Conservation (phyloP, 2,888 invertebrate species). For the Dynastes tityus region DNA sequence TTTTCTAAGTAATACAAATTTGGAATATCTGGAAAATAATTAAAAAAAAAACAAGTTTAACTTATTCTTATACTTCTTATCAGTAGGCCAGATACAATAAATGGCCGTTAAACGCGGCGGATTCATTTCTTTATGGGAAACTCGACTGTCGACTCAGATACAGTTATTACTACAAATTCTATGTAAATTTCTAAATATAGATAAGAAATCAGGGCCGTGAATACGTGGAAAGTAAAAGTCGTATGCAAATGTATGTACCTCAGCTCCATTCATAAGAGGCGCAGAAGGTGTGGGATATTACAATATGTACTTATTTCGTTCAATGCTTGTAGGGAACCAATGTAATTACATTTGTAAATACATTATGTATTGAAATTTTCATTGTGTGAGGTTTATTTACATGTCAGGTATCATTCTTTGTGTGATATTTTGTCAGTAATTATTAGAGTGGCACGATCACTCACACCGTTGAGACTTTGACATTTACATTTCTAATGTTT, state of each 20-base stretch:
- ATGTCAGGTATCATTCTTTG: conserved; percentile 43
- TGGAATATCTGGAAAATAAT: neutral
- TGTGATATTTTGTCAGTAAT: conserved; percentile 46
- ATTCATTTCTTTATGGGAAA: conserved; percentile 12
- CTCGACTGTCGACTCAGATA: conserved; percentile 11
- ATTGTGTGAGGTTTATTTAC: conserved; percentile 46
- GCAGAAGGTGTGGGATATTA: conserved; percentile 42
- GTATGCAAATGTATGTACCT: conserved; percentile 33
- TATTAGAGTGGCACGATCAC: conserved; percentile 21
- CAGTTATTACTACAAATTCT: conserved; percentile 34
- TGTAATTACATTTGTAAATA: conserved; percentile 47
- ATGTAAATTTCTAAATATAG: conserved; percentile 42
- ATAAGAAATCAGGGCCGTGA: conserved; percentile 21
- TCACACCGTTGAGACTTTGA: neutral
- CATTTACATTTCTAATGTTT: conserved; percentile 40
- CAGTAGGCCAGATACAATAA: neutral
- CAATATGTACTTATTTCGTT: conserved; percentile 43
- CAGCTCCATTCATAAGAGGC: conserved; percentile 38
- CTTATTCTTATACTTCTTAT: neutral
- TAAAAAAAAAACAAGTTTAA: neutral
- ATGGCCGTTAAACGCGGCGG: no score
- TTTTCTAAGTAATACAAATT: neutral
- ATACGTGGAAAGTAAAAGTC: conserved; percentile 42
- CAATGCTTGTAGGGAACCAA: conserved; percentile 8
- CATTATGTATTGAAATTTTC: conserved; percentile 48